These are phyloP conservation scores for Rugalucina vietnamica DNA, from an alignment of 2,888 invertebrate genomes.

Conservation along the genomic window DNA sequence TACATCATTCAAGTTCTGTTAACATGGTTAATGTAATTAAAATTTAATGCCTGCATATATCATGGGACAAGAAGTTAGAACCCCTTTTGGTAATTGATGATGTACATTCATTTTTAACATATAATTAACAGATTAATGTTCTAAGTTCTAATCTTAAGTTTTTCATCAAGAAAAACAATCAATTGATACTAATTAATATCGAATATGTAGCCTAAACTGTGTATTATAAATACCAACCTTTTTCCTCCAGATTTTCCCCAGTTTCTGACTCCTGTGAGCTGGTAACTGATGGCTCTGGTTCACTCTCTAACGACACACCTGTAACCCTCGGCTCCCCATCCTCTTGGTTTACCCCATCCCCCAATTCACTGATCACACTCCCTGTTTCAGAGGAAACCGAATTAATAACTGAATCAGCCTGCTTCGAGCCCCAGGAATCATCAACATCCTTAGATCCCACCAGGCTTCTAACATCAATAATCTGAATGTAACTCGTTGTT, in stretches of 20 bases:
- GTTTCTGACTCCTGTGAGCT: constrained; percentile 56
- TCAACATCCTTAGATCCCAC: background rate
- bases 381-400: background rate
- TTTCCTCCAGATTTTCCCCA: constrained; percentile 43
- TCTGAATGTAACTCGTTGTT: background rate
- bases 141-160: too few relatives aligned
- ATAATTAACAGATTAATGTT: too few relatives aligned
- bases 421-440: background rate
- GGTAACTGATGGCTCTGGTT: constrained; percentile 39
- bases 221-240: constrained; percentile 44
- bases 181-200: too few relatives aligned
- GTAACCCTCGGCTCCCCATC: background rate
- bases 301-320: constrained; percentile 32
- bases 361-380: constrained; percentile 21
- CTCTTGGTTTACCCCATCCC: constrained; percentile 25
- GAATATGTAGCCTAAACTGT: too few relatives aligned
- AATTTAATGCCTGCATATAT: too few relatives aligned
- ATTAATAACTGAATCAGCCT: background rate
- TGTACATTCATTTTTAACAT: too few relatives aligned
- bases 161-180: too few relatives aligned
- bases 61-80: too few relatives aligned
- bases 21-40: too few relatives aligned
- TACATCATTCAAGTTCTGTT: too few relatives aligned
- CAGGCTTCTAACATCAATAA: background rate
- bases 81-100: too few relatives aligned